These are phyloP conservation scores for Hydractinia echinata DNA, from an alignment of 30 jellyfish, hydroid and myxozoan species.

Conservation along the genomic window DNA sequence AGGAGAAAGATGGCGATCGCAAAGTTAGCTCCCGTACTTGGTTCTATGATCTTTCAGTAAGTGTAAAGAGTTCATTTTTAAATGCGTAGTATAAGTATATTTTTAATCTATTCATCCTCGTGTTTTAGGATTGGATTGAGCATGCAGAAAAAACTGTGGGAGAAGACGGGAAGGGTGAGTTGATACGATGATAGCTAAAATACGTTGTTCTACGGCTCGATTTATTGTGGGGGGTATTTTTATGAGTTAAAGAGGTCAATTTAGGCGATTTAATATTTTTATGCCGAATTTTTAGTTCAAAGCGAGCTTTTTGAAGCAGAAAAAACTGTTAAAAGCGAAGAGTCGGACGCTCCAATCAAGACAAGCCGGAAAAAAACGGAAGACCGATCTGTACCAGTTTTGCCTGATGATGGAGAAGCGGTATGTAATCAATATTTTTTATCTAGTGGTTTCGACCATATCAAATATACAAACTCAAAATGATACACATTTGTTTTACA, in stretches of 20 bases:
- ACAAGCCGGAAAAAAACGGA: neutral
- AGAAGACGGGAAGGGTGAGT: constrained; percentile 34
- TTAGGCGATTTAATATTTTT: too few species aligned
- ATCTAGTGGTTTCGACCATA: neutral
- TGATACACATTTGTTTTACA: too few species aligned
- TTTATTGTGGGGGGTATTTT: too few species aligned
- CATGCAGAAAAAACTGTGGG: constrained; percentile 13
- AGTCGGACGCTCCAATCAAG: neutral
- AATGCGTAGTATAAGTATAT: neutral
- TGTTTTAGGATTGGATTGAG: constrained; percentile 32
- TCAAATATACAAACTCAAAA: too few species aligned
- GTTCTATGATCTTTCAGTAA: constrained; percentile 65
- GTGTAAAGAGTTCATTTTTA: constrained; percentile 8
- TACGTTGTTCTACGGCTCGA: too few species aligned
- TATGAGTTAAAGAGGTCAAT: too few species aligned
- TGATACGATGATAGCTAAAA: too few species aligned
- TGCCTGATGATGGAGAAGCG: constrained; percentile 24
- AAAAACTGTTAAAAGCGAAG: constrained; percentile 2
- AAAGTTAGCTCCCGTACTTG: constrained; percentile 78
- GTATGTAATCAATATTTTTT: neutral
- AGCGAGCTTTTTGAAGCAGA: constrained; percentile 34
- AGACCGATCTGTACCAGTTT: constrained; percentile 18
- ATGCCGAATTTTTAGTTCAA: constrained; percentile 12
- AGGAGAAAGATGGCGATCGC: constrained; percentile 57
- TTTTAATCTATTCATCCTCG: neutral